Evolutionary conservation across 2,797 vertebrate genomes (phyloP).

Genomic region (Hipposideros larvatus): DNA sequence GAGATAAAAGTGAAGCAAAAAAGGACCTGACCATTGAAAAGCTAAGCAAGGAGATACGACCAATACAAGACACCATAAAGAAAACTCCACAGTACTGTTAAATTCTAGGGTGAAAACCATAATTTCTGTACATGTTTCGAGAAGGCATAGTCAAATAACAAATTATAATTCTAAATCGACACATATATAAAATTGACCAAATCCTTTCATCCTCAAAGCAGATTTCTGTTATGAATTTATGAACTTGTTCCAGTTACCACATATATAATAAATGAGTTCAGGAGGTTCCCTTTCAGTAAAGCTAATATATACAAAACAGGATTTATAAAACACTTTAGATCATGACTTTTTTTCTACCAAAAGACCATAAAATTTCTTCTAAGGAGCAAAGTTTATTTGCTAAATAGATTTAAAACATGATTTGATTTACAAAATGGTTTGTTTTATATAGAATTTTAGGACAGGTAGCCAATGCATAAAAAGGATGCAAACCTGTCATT

Average conservation of each 20-base stretch:
- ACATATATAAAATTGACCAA: not conserved
- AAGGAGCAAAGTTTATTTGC: not conserved
- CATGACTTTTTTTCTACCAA: slow-evolving; percentile 10
- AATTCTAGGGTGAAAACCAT: not conserved
- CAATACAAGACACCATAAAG: not conserved
- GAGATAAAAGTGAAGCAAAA: not conserved
- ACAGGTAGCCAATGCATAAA: slow-evolving; percentile 8
- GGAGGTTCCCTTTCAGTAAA: slow-evolving; percentile 13
- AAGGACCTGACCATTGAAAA: not conserved
- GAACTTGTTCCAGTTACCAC: not conserved
- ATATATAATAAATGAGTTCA: slow-evolving; percentile 39
- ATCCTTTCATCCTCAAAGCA: slow-evolving; percentile 20
- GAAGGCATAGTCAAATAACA: slow-evolving; percentile 28
- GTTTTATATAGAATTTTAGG: slow-evolving; percentile 53
- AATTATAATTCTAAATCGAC: slow-evolving; percentile 4
- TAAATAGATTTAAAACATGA: slow-evolving; percentile 47
- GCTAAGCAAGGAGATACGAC: not conserved
- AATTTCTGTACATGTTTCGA: not conserved
- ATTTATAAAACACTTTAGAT: slow-evolving; percentile 36
- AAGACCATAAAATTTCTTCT: slow-evolving; percentile 41
- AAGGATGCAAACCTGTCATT: slow-evolving; percentile 39
- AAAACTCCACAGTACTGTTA: not conserved
- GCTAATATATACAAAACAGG: not conserved
- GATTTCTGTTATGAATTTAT: slow-evolving; percentile 41
- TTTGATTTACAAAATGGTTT: slow-evolving; percentile 40